phyloP scores from a whole-genome alignment of 2,888 invertebrate species.

The Gonocerus acuteangulatus region DNA sequence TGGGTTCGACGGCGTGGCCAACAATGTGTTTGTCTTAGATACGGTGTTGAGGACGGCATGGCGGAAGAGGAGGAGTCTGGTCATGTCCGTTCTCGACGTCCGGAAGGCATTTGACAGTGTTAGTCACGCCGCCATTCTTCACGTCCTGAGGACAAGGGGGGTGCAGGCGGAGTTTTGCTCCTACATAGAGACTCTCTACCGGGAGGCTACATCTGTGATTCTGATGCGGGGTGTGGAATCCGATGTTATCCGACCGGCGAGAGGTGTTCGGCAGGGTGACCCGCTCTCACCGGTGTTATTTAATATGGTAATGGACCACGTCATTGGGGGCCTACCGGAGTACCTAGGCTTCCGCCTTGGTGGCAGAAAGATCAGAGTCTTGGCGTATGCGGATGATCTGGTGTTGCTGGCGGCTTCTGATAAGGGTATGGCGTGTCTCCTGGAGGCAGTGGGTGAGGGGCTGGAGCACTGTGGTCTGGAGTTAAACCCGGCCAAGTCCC shows the following conservation, averaged over 20 bases:
- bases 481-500: background rate
- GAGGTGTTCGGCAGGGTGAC: conserved; percentile 45
- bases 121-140: conserved; percentile 39
- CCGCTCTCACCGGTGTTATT: too few relatives aligned
- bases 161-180: conserved; percentile 40
- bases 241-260: conserved; percentile 26
- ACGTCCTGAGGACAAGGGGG: conserved; percentile 40
- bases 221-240: conserved; percentile 34
- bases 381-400: conserved; percentile 10
- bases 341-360: conserved; percentile 18
- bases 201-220: conserved; percentile 35
- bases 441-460: conserved; percentile 23
- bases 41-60: background rate
- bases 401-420: too few relatives aligned
- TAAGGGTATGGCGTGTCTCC: too few relatives aligned
- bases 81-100: too few relatives aligned
- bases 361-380: background rate
- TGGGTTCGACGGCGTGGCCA: conserved; percentile 1
- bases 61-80: background rate
- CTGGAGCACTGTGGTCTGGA: background rate
- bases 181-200: conserved; percentile 39
- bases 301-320: conserved; percentile 30
- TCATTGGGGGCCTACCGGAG: conserved; percentile 25
- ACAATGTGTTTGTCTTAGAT: too few relatives aligned
- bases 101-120: conserved; percentile 45